Conservation (phyloP, 2,888 invertebrate species). For the Formica aserva region DNA sequence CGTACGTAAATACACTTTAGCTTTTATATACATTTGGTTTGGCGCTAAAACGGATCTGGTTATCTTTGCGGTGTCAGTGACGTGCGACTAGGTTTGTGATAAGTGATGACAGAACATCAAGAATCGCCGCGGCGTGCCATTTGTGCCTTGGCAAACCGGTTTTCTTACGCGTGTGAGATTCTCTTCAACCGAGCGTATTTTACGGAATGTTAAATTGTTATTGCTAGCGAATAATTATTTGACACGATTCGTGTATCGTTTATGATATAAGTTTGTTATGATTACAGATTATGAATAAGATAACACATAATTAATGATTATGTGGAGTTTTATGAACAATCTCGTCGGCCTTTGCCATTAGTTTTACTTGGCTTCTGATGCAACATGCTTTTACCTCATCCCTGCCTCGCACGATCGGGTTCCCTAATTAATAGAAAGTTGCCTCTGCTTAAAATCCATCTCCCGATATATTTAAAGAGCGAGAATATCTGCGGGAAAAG, state of each 20-base stretch:
- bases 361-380: neutral
- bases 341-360: neutral
- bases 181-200: neutral
- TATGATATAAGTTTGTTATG: neutral
- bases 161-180: constrained; percentile 16
- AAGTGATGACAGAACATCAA: constrained; percentile 61
- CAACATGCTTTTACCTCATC: neutral
- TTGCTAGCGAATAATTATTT: constrained; percentile 3
- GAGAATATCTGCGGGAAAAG: neutral
- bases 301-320: neutral
- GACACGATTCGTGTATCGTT: neutral
- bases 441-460: constrained; percentile 36
- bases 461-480: constrained; percentile 32
- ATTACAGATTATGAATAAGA: neutral
- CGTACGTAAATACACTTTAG: constrained; percentile 24
- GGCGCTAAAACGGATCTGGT: constrained; percentile 67
- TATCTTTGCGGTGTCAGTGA: constrained; percentile 63
- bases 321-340: neutral
- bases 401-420: neutral
- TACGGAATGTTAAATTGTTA: neutral
- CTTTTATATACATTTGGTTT: constrained; percentile 16
- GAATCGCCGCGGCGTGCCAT: constrained; percentile 43
- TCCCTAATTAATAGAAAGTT: constrained; percentile 47
- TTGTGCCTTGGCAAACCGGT: constrained; percentile 54
- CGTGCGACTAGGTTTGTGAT: constrained; percentile 57